Evolutionary conservation across 2,797 vertebrate species (phyloP).

Genomic region (Pteropus rufus): DNA sequence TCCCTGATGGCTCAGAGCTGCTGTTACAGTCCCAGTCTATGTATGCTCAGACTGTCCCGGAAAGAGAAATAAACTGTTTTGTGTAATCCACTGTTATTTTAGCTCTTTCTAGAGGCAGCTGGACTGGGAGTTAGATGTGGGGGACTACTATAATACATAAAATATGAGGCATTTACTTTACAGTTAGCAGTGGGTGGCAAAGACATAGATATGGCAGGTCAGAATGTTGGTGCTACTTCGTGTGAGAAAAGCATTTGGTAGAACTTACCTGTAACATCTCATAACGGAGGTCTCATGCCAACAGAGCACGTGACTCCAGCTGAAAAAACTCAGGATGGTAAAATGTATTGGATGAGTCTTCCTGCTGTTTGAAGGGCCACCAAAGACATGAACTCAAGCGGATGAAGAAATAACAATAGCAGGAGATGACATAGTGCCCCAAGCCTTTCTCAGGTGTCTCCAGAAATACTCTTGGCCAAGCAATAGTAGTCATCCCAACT

Average conservation of each 20-base stretch:
- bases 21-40: rapidly evolving
- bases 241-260: background rate
- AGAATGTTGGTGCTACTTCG: background rate
- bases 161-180: background rate
- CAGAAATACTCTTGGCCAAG: background rate
- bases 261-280: background rate
- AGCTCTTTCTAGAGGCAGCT: background rate
- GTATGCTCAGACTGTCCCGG: background rate
- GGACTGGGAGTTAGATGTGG: background rate
- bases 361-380: background rate
- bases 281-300: background rate
- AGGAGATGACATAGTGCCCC: background rate
- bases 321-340: background rate
- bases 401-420: background rate
- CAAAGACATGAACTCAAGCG: background rate
- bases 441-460: background rate
- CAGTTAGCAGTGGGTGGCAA: background rate
- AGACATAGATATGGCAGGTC: background rate
- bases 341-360: background rate
- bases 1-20: background rate
- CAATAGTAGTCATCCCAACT: background rate
- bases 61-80: background rate
- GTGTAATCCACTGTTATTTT: background rate
- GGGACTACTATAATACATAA: background rate
- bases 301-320: background rate